Percentiles rank a stretch among this genome's conserved stretches.
phyloP scores from a whole-genome alignment of 2,113 vertebrate species.

The Sylvilagus bachmani region DNA sequence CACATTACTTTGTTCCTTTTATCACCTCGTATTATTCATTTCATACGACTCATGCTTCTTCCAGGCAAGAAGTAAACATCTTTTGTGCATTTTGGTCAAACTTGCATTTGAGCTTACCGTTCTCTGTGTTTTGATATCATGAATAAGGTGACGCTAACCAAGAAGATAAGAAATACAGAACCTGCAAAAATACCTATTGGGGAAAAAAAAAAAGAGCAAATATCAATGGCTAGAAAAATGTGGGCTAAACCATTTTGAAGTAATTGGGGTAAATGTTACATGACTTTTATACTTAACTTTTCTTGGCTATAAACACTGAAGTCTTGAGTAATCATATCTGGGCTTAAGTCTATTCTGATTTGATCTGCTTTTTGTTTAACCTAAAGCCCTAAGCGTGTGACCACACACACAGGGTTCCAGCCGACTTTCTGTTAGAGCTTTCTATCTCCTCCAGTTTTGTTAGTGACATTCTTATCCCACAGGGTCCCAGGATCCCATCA shows the following conservation, averaged over 20 bases:
- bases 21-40: background rate
- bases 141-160: background rate
- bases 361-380: background rate
- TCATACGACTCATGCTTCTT: background rate
- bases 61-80: background rate
- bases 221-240: constrained; percentile 45
- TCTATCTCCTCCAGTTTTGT: constrained; percentile 28
- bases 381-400: background rate
- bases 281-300: background rate
- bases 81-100: background rate
- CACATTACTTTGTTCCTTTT: background rate
- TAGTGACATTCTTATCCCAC: background rate
- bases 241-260: background rate
- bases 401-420: background rate
- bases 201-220: background rate
- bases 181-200: constrained; percentile 61
- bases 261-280: background rate
- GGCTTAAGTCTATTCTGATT: background rate
- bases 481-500: background rate
- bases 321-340: background rate
- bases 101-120: constrained; percentile 70
- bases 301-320: constrained; percentile 4
- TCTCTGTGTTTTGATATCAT: constrained; percentile 62
- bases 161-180: background rate
- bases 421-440: background rate